These are phyloP conservation scores for Belonocnema kinseyi DNA, from an alignment of 1,140 invertebrate species.

Conservation along the genomic window DNA sequence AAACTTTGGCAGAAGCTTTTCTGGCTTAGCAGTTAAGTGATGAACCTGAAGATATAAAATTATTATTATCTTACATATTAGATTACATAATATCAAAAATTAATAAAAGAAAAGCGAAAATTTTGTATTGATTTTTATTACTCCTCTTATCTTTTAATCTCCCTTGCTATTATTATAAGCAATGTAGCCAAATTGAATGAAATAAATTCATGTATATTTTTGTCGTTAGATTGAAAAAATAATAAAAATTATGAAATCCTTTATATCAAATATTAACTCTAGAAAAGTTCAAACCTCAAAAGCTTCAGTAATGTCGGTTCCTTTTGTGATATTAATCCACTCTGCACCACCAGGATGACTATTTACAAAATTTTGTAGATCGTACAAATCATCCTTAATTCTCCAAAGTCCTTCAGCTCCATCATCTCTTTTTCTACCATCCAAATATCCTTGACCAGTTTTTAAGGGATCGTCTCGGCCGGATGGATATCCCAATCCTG, in stretches of 20 bases:
- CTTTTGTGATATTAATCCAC: conserved; percentile 84
- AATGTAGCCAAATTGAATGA: no score
- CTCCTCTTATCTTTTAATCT: no score
- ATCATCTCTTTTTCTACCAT: conserved; percentile 81
- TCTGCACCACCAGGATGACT: conserved; percentile 87
- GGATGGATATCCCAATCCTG: conserved; percentile 56
- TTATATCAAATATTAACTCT: no score
- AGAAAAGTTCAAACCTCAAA: conserved; percentile 76
- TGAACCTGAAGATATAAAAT: conserved; percentile 65
- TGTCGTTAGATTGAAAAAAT: no score
- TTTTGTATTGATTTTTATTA: no score
- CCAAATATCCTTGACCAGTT: conserved; percentile 68
- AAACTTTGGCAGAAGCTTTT: conserved; percentile 78
- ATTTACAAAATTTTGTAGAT: conserved; percentile 81
- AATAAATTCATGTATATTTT: no score
- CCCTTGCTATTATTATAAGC: no score
- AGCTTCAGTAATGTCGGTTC: conserved; percentile 86
- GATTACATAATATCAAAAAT: no score
- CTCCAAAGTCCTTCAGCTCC: conserved; percentile 87
- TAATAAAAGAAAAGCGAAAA: no score
- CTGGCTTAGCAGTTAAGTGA: conserved; percentile 77
- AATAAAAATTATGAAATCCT: no score
- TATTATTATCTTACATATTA: not conserved
- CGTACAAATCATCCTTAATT: conserved; percentile 85
- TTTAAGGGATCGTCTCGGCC: conserved; percentile 47